Evolutionary conservation across 1,140 invertebrate genomes (phyloP), one percentile per base, ranked within the genome.

Genomic region (Lucilia sericata): DNA sequence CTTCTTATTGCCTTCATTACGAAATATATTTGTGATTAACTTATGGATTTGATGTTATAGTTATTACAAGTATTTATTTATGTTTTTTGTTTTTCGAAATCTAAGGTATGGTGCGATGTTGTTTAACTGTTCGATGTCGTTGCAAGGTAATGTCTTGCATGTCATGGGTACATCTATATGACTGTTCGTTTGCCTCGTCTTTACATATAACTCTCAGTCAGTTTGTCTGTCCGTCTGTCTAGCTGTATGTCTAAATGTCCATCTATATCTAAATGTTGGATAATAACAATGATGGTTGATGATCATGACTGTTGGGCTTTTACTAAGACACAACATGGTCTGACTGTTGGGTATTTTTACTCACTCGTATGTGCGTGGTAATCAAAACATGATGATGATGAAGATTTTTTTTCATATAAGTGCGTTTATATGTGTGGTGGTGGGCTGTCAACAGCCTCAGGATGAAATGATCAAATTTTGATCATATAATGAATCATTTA

Each of bases 401-500:
- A 47, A 47, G 42, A 9, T 47, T 17, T 47, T 42, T 42, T 47
- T 25, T 19, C 36, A 17, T 80, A 10, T 42, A 42, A 55, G 12
- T 70, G n/a, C 65, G 21, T 70, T 0, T 2, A 8, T 80, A 49
- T 49, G 42, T 80, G n/a, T 80, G 5, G 34, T 80, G 5, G 34
- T 76, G 74, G 76, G n/a, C 76, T 80, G 76, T 80, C 76, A 80
- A 80, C 76, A 80, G 76, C 76, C 76, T 12, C 19, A 30, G 76
- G 76, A 80, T 80, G 76, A 80, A 21, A 80, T 80, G 76, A 80
- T 80, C 76, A 80, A 60, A 80, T n/a, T 51, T 80, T 80, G 42
- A 80, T 80, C 19, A 13, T 80, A 51, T 80, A 80, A 80, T 80
- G 76, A 80, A 51, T 80, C 9, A 4, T 21, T 80, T 80, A 49